phyloP scores from a whole-genome alignment of 2,797 vertebrate genomes.

The Dermochelys coriacea region DNA sequence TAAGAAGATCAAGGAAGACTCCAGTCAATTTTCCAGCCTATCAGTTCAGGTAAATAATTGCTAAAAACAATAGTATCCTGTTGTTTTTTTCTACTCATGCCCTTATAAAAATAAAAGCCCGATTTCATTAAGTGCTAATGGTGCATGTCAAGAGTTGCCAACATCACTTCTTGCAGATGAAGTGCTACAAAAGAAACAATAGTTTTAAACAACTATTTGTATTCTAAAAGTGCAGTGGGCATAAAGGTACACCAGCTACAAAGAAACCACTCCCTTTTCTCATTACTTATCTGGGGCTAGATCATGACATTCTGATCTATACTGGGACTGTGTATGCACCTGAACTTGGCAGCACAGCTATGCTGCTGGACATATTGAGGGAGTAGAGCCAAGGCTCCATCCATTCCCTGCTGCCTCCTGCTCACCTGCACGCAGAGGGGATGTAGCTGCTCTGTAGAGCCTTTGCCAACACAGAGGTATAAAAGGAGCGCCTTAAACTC shows the following conservation, averaged over 20 bases:
- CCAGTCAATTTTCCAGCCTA: conserved; percentile 22
- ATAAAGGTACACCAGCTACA: neutral
- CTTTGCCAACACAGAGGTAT: neutral
- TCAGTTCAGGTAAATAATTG: conserved; percentile 30
- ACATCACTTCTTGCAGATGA: accelerated
- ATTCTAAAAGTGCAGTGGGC: neutral
- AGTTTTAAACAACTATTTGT: neutral
- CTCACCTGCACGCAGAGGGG: neutral
- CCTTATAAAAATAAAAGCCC: neutral
- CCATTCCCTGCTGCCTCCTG: neutral
- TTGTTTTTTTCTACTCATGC: neutral
- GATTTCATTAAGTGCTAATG: neutral
- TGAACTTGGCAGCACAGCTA: neutral
- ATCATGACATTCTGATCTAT: neutral
- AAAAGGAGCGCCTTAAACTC: neutral
- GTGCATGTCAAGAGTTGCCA: neutral
- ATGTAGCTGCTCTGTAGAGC: neutral
- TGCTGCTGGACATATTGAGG: neutral
- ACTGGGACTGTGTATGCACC: accelerated
- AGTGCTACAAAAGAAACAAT: neutral
- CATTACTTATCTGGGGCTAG: neutral
- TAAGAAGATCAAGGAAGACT: neutral
- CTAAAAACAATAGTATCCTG: neutral
- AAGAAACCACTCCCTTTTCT: neutral
- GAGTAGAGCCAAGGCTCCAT: neutral